phyloP scores from a whole-genome alignment of 2,113 vertebrate species.

The Chrysemys picta region DNA sequence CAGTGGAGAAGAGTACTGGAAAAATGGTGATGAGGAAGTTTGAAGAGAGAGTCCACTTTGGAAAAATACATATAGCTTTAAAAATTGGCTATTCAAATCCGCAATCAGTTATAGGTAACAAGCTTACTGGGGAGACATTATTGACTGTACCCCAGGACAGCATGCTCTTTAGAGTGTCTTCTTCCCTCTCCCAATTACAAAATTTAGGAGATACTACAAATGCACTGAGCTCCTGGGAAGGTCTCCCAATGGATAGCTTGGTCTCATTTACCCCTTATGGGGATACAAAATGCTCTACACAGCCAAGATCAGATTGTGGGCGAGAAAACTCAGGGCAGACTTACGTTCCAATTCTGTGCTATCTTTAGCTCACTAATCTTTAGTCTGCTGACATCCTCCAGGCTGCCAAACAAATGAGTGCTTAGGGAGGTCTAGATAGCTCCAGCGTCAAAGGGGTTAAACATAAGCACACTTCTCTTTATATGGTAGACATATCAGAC shows the following conservation, averaged over 20 bases:
- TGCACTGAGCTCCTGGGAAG: background rate
- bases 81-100: fast-evolving
- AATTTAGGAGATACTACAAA: too few species aligned
- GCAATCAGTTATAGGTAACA: fast-evolving
- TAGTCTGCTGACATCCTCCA: fast-evolving
- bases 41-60: background rate
- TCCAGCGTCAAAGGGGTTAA: background rate
- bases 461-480: background rate
- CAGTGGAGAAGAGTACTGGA: fast-evolving
- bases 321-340: background rate
- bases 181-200: background rate
- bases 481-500: background rate
- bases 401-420: background rate
- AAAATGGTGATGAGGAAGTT: fast-evolving
- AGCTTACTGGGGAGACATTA: background rate
- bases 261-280: background rate
- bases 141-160: background rate
- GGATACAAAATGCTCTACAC: background rate
- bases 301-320: background rate
- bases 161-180: background rate
- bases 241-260: background rate
- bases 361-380: background rate
- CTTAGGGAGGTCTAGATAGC: background rate
- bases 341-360: background rate
- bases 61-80: background rate